Evolutionary conservation across 2,888 invertebrate species (phyloP), one percentile per base, ranked within the genome.

Genomic region (Philaethria dido): DNA sequence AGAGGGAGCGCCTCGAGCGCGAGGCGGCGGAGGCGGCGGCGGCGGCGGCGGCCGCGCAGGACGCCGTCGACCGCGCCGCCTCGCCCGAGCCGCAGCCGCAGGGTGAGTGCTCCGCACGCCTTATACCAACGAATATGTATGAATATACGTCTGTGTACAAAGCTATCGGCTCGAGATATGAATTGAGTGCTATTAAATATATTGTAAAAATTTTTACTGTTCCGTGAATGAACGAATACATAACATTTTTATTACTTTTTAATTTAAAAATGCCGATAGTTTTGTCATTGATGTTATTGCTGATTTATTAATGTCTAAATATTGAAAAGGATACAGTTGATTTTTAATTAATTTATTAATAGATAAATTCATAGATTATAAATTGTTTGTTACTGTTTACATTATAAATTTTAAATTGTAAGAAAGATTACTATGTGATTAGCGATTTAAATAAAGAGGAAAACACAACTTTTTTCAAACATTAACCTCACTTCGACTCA

Each of bases 1-100:
- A 97, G 84, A 94, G 96, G 71, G 95, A 95, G 76, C 93, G 95
- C 73, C 93, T 94, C 73, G 95, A 94, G 78, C 93, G 94, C 0
- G 92, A 93, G 50, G 93, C 93, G 2, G 92, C 92, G 0, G 93
- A 92, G 68, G 89, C 92, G 1, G 86, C 82, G n/a, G 80, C 78
- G 11, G 90, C 78, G 11, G 90, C 87, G 0, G 87, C 86, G 9
- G 86, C 87, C n/a, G 87, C 88, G 45, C 85, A 83, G 1, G 92
- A 90, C 80, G 80, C 84, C 25, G 83, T 85, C 39, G 91, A 92
- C 80, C 82, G 86, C 69, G 88, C 89, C 61, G 83, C 84, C 3
- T 80, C 85, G 50, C 87, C 89, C 80, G 89, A 84, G 36, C 88
- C 88, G 42, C 84, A 82, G 39, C 81, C 80, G 42, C 87, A 83